Evolutionary conservation across 2,888 invertebrate species (phyloP), one percentile per base, ranked within the genome.

Genomic region (Halictus quadricinctus): DNA sequence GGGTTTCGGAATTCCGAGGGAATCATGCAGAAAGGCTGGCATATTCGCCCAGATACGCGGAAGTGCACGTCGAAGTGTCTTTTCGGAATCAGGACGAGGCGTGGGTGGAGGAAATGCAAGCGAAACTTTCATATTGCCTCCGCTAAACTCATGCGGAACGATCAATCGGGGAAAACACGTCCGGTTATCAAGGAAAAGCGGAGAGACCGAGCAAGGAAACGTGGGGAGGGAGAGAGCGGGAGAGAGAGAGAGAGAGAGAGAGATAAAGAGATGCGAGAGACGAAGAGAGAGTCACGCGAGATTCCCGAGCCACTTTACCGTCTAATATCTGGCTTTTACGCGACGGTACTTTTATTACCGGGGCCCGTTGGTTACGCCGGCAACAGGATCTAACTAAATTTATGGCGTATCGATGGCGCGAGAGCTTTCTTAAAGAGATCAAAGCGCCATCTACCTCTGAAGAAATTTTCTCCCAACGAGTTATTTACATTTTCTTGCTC

Each of bases 321-420:
- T 83, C 76, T 88, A 88, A 85, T 88, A 89, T 88, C 80, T 83
- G 80, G 69, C 85, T 76, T 88, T 89, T 85, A 81, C 80, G 81
- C 64, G 74, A 72, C 69, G 76, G 77, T 81, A 85, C 73, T 89
- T 89, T 88, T 89, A 88, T 89, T 79, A 81, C 84, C 60, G 50
- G 15, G 15, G 60, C 29, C 72, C 58, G 41, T 15, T 48, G 54
- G 48, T 50, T 13, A 69, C 54, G 80, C 58, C 43, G 29, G 72
- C 80, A 76, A 75, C 66, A 64, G 77, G 79, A 80, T 87, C 84
- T 87, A 87, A 89, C 89, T 79, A 82, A 88, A 87, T 89, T 82
- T 84, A 89, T 82, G 80, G 72, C 72, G 82, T 82, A 87, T 87
- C 89, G 81, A 82, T 82, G 70, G 69, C 84, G 69, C 36, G 64